Evolutionary conservation across 2,888 invertebrate genomes (phyloP), one percentile per base, ranked within the genome.

Genomic region (Alloscopus bannaensis): DNA sequence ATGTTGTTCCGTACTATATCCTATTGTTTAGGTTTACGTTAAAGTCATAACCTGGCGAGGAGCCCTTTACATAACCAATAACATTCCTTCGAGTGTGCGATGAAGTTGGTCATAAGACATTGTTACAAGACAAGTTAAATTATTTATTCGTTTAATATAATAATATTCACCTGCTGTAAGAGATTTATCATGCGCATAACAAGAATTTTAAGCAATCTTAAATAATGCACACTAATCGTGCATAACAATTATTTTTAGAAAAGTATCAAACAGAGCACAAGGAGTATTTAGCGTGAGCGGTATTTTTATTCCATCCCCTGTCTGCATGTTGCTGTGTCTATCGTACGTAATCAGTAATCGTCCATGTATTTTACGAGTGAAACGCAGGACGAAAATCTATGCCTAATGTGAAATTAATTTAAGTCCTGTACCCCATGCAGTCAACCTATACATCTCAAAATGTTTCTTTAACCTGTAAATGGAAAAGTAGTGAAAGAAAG

Each of bases 201-300:
- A 59, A 13, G 28, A 69, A 40, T 55, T 52, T 55, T 59, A 42
- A 69, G 59, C 45, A 57, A 69, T 59, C 13, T 3, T 18, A 57
- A 57, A 45, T 57, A 64, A 64, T 28, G 66, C 50, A 66, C 52
- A 22, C 22, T 31, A 13, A 66, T 45, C 3, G 50, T 66, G 52
- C 52, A 24, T 65, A 66, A 52, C 52, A 52, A 66, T 50, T 3
- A 22, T 40, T 57, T 57, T 40, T 76, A 76, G 45, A 76, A 76
- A 76, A 76, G 76, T 76, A 76, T 76, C 59, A 76, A 76, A 76
- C 42, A 29, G 76, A 76, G 76, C 59, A 76, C 57, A 66, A 57
- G 42, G 65, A 69, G 69, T 69, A 69, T 69, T 69, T 69, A 20
- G 57, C 42, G 59, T 69, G 69, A 69, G 69, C 64, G 64, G 18